phyloP scores from a whole-genome alignment of 2,888 invertebrate species.

The Cepaea hortensis region DNA sequence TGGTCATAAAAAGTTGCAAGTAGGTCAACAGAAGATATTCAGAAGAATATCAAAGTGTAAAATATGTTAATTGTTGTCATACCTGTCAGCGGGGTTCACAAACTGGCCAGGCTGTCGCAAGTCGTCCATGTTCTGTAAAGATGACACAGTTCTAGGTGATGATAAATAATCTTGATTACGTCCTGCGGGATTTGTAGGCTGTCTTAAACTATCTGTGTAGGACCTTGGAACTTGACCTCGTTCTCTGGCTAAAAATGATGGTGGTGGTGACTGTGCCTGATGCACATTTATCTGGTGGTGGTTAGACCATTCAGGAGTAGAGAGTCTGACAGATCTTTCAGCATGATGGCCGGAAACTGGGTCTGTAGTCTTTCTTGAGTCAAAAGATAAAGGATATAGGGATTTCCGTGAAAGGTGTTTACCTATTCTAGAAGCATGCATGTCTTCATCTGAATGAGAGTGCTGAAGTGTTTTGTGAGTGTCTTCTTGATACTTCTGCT shows the following conservation, averaged over 20 bases:
- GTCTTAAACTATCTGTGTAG: background rate
- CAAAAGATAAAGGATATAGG: conserved; percentile 33
- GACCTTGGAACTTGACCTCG: conserved; percentile 2
- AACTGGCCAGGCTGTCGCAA: background rate
- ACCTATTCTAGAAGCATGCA: conserved; percentile 16
- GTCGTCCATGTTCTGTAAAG: background rate
- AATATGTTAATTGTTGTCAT: background rate
- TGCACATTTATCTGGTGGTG: background rate
- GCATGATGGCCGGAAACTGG: conserved; percentile 30
- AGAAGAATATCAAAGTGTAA: too few species aligned
- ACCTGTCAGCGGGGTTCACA: conserved; percentile 8
- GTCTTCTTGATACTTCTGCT: background rate
- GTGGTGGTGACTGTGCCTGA: conserved; percentile 23
- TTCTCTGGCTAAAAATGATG: conserved; percentile 41
- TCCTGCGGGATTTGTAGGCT: background rate
- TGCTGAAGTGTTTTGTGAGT: background rate
- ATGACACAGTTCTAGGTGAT: conserved; percentile 11
- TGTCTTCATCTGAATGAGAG: conserved; percentile 30
- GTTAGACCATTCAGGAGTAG: conserved; percentile 3
- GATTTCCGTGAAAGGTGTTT: conserved; percentile 27
- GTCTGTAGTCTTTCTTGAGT: conserved; percentile 23
- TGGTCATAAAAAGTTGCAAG: background rate
- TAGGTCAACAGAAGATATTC: background rate
- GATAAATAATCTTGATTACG: background rate
- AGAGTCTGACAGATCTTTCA: conserved; percentile 38